Percentiles rank a stretch among this genome's conserved stretches.
Conservation (phyloP, 2,888 invertebrate species). For the Linnaemya vulpina region DNA sequence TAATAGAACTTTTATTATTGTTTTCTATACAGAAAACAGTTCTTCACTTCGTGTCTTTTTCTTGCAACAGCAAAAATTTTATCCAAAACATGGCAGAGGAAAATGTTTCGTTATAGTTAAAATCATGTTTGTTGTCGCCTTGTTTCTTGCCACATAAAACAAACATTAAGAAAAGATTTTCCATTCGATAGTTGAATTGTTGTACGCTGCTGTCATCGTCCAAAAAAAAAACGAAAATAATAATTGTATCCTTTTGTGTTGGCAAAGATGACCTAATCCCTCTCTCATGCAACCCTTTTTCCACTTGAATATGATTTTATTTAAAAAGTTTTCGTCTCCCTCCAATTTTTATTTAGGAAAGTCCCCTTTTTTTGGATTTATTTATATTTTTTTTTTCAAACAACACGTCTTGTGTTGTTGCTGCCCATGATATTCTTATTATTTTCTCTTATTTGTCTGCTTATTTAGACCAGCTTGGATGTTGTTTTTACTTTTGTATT, state of each 20-base stretch:
- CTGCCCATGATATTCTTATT: constrained; percentile 29
- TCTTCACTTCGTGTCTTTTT: no score
- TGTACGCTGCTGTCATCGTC: constrained; percentile 60
- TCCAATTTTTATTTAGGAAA: constrained; percentile 67
- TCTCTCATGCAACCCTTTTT: constrained; percentile 63
- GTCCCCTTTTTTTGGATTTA: constrained; percentile 12
- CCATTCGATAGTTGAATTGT: background rate
- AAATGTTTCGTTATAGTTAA: background rate
- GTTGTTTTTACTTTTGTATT: no score
- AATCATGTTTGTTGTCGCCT: background rate
- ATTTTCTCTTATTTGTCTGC: constrained; percentile 29
- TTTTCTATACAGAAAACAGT: no score
- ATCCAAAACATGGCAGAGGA: background rate
- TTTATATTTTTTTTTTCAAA: background rate
- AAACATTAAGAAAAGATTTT: background rate
- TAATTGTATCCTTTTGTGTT: constrained; percentile 40
- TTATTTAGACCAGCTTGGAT: constrained; percentile 37
- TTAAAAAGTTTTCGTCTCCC: constrained; percentile 51
- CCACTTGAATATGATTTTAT: constrained; percentile 62
- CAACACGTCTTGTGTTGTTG: constrained; percentile 55
- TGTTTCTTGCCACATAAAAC: background rate
- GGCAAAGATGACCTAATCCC: constrained; percentile 60
- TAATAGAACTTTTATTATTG: no score
- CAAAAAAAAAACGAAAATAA: background rate
- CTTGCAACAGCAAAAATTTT: no score